These are phyloP conservation scores for Drosophila vallismaia DNA, from an alignment of 2,888 invertebrate species.

Conservation along the genomic window DNA sequence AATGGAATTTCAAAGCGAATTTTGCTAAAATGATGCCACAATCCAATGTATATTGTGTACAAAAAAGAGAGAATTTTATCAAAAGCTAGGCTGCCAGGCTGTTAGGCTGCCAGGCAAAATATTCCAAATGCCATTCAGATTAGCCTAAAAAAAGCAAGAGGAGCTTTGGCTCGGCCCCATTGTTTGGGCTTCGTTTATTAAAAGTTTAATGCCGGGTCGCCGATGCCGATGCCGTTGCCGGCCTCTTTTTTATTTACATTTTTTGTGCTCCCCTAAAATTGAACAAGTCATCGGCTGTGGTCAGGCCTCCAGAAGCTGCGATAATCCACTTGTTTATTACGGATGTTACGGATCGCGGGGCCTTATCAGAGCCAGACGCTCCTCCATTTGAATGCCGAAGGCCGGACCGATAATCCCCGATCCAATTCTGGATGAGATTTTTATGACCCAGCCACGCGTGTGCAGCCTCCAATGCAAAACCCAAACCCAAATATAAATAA, in stretches of 20 bases:
- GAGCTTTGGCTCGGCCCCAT: conserved; percentile 14
- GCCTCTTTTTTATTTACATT: background rate
- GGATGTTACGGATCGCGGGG: conserved; percentile 56
- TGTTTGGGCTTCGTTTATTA: conserved; percentile 24
- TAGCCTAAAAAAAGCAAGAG: conserved; percentile 84
- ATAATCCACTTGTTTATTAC: conserved; percentile 56
- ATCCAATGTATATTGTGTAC: conserved; percentile 22
- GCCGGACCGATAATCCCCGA: conserved; percentile 29
- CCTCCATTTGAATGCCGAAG: conserved; percentile 22
- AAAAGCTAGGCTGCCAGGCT: conserved; percentile 36
- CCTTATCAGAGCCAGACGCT: conserved; percentile 40
- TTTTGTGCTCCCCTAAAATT: conserved; percentile 7
- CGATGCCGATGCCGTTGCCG: background rate
- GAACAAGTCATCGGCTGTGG: conserved; percentile 60
- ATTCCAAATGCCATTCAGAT: conserved; percentile 89
- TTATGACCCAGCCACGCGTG: conserved; percentile 30
- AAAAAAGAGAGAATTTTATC: conserved; percentile 37
- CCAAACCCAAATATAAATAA: background rate
- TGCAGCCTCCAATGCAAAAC: conserved; percentile 22
- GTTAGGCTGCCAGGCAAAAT: conserved; percentile 81
- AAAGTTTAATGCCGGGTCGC: conserved; percentile 31
- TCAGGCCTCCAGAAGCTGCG: conserved; percentile 59
- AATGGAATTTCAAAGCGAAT: conserved; percentile 24
- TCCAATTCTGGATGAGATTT: background rate
- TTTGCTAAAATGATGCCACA: conserved; percentile 18